Evolutionary conservation across 2,797 vertebrate species (phyloP).

Genomic region (Crocodylus rhombifer): DNA sequence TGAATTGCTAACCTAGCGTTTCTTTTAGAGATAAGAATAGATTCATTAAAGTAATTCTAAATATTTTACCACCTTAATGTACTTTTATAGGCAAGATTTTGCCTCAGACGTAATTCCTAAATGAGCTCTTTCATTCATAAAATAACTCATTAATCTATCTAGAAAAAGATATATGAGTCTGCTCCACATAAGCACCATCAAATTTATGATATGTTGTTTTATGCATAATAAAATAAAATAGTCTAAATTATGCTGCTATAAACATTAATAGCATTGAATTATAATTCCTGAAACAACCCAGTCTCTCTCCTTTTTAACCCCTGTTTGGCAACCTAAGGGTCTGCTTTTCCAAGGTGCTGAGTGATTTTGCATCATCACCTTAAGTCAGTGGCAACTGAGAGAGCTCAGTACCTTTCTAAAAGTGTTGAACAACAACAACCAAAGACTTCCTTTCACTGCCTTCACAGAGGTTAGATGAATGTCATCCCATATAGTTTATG

Average conservation of each 20-base stretch:
- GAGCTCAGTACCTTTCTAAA: not conserved
- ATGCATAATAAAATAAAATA: constrained; percentile 10
- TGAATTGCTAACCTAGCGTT: constrained; percentile 26
- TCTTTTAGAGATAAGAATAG: constrained; percentile 50
- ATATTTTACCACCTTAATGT: constrained; percentile 67
- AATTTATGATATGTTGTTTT: constrained; percentile 16
- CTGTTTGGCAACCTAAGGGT: not conserved
- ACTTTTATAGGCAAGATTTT: not conserved
- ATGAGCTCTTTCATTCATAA: constrained; percentile 50
- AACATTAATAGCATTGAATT: not conserved
- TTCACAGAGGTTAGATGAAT: not conserved
- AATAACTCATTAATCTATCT: constrained; percentile 58
- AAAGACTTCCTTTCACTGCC: not conserved
- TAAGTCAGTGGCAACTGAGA: not conserved
- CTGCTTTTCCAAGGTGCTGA: not conserved
- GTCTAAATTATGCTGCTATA: constrained; percentile 25
- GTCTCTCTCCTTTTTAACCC: not conserved
- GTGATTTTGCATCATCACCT: not conserved
- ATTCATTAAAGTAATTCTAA: constrained; percentile 62
- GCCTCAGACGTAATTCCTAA: constrained; percentile 52
- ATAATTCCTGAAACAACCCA: not conserved
- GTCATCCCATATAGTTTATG: not conserved
- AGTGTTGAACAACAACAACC: not conserved
- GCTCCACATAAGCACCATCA: not conserved
- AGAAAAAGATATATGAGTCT: constrained; percentile 25